phyloP scores from a whole-genome alignment of 2,797 vertebrate species.

The Petrocephalus schoutedeni region DNA sequence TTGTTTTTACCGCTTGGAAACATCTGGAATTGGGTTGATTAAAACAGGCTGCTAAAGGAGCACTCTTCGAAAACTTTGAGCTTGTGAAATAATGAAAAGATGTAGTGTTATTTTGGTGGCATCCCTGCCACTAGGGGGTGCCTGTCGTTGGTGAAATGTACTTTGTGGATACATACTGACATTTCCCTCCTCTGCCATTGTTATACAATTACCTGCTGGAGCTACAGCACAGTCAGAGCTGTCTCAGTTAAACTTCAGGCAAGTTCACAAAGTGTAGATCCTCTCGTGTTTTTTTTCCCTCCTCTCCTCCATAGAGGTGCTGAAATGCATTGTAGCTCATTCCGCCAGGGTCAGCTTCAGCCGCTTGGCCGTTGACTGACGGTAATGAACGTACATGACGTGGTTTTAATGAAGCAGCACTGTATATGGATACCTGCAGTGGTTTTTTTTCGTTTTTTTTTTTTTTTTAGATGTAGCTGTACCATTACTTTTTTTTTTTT shows the following conservation, averaged over 20 bases:
- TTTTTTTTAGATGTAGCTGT: conserved; percentile 8
- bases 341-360: conserved; percentile 48
- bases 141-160: neutral
- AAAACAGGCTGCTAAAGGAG: conserved; percentile 41
- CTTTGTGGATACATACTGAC: neutral
- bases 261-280: neutral
- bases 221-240: neutral
- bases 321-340: conserved; percentile 45
- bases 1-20: conserved; percentile 55
- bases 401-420: conserved; percentile 26
- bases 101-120: neutral
- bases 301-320: neutral
- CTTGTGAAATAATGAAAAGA: conserved; percentile 48
- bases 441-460: neutral
- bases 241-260: neutral
- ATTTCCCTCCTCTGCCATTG: neutral
- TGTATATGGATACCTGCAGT: neutral
- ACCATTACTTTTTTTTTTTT: neutral
- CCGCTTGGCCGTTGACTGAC: conserved; percentile 21
- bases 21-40: conserved; percentile 48
- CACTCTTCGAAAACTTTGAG: neutral
- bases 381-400: conserved; percentile 11
- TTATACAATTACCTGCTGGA: neutral
- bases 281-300: conserved; percentile 13
- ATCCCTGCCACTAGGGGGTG: neutral